phyloP scores from a whole-genome alignment of 2,888 invertebrate genomes.

The Rhagonycha lutea region DNA sequence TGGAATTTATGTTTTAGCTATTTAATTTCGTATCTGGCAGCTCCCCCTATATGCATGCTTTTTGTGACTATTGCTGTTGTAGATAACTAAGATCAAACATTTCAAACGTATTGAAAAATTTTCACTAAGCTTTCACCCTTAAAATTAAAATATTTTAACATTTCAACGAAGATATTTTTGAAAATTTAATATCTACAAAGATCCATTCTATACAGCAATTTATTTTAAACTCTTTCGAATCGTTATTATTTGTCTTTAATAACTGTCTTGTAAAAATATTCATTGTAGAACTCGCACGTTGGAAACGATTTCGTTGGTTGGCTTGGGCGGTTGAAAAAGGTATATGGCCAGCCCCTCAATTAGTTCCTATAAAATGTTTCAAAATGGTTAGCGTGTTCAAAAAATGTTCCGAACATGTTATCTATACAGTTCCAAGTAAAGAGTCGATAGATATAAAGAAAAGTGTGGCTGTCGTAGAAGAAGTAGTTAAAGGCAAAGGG shows the following conservation, averaged over 20 bases:
- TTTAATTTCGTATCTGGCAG: no score
- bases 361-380: conserved; percentile 41
- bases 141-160: no score
- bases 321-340: conserved; percentile 54
- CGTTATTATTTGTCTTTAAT: not conserved
- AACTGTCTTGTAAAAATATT: not conserved
- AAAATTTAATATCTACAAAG: no score
- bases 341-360: conserved; percentile 40
- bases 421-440: conserved; percentile 28
- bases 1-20: no score
- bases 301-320: conserved; percentile 57
- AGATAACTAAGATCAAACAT: no score
- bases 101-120: no score
- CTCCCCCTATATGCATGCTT: no score
- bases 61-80: no score
- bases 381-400: conserved; percentile 44
- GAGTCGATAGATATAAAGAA: conserved; percentile 27
- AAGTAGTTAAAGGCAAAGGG: conserved; percentile 23
- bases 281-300: conserved; percentile 46
- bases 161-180: no score
- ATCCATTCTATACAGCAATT: no score
- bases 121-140: no score
- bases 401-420: conserved; percentile 27
- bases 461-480: conserved; percentile 25
- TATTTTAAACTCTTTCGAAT: no score